Evolutionary conservation across 2,113 vertebrate species (phyloP).

Genomic region (Dicrurus megarhynchus): DNA sequence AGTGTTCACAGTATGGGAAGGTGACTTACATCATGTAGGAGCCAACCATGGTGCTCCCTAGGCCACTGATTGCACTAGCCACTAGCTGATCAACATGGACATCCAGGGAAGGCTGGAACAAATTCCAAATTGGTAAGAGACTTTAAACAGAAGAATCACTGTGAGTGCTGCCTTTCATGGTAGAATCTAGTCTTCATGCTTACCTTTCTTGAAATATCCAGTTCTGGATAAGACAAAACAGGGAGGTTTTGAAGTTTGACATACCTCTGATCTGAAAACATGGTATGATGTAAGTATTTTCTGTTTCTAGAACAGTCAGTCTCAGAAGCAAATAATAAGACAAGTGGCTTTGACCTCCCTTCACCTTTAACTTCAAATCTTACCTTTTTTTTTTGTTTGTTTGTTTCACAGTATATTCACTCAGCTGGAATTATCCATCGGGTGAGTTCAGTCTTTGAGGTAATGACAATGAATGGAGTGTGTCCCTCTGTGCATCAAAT

Average conservation of each 20-base stretch:
- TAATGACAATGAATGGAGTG: background rate
- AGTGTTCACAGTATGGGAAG: background rate
- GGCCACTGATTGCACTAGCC: background rate
- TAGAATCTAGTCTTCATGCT: background rate
- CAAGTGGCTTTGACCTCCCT: background rate
- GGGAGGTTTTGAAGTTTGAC: background rate
- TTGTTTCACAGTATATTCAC: constrained; percentile 89
- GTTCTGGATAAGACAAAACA: background rate
- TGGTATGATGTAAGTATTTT: background rate
- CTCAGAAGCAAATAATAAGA: background rate
- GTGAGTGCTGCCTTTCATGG: background rate
- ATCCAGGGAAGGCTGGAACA: background rate
- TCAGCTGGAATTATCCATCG: constrained; percentile 96
- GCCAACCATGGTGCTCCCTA: background rate
- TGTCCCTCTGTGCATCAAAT: background rate
- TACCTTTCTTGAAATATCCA: background rate
- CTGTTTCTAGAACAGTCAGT: background rate
- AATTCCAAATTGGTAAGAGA: background rate
- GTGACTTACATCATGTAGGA: background rate
- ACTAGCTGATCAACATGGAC: background rate
- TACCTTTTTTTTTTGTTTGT: background rate
- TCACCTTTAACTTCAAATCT: background rate
- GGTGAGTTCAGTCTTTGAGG: constrained; percentile 76
- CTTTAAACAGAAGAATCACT: background rate
- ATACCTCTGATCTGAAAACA: background rate